phyloP scores from a whole-genome alignment of 2,113 vertebrate genomes.

The Columba janthina region DNA sequence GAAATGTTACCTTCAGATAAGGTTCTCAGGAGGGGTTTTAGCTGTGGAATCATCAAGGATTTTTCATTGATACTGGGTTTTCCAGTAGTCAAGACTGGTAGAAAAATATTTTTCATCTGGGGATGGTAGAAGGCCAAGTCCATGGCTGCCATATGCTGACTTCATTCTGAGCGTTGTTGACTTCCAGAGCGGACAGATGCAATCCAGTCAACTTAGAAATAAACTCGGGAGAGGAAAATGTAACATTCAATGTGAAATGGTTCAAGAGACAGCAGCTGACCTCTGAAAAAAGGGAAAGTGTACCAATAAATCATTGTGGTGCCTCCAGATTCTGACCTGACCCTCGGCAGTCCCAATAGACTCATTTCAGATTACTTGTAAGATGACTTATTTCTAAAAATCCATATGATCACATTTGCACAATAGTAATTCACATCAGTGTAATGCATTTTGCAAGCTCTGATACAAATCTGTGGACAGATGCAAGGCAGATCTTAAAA shows the following conservation, averaged over 20 bases:
- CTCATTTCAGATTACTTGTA: background rate
- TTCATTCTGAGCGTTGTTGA: background rate
- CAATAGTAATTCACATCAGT: background rate
- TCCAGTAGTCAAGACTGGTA: background rate
- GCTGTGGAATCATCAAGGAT: background rate
- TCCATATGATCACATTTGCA: background rate
- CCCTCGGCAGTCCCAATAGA: background rate
- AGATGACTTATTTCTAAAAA: slow-evolving; percentile 17
- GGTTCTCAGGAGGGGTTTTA: background rate
- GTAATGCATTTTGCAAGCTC: background rate
- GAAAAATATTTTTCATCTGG: background rate
- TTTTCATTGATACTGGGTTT: background rate
- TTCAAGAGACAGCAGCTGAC: background rate
- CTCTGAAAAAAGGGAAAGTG: background rate
- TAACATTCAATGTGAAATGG: background rate
- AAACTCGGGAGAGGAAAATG: background rate
- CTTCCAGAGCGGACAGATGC: background rate
- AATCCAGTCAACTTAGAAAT: background rate
- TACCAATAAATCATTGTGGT: background rate
- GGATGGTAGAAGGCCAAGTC: background rate
- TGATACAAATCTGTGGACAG: rapidly evolving
- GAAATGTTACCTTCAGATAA: background rate
- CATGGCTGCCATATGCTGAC: background rate
- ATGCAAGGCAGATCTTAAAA: background rate
- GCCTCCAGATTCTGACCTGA: background rate